Evolutionary conservation across 2,797 vertebrate genomes (phyloP), one percentile per base, ranked within the genome.

Genomic region (Ispidina lecontei): DNA sequence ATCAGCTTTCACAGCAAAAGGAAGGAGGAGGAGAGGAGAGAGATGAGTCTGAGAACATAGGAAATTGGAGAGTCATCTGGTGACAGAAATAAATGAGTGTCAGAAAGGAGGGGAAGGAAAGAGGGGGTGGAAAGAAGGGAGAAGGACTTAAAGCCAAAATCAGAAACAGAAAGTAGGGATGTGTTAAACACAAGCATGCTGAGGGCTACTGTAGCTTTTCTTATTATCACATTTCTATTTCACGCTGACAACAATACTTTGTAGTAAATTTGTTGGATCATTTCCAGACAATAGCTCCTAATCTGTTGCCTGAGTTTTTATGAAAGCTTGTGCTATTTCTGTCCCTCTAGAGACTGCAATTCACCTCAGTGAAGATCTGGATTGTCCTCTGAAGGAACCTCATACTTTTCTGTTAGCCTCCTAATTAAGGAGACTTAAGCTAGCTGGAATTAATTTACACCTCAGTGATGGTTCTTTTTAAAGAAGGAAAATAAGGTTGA

Each of bases 171-270:
- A 84, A 19, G 5, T 21, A 43, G 9, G 9, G 21, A 22, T 59
- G 25, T 49, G 56, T 39, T 69, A 63, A 89, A 71, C 6, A 39
- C 26, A 77, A 74, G 78, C 26, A 75, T 14, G 6, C 21, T 52
- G 75, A 78, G 10, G 31, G 63, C 21, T 75, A 23, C 43, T 72
- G 68, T 89, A 69, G 35, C 22, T 93, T 95, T 92, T 90, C 21
- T 35, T 67, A 79, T 58, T 46, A 89, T 63, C 41, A 44, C 44
- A 25, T 90, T 84, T 93, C 47, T 69, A 6, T 67, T 70, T 70
- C 74, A 56, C 35, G 23, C 51, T 84, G 63, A 47, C 33, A 68
- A 28, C 14, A 70, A 60, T 72, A 35, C 35, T 87, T 70, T 28
- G 47, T 33, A 46, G 56, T 35, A 29, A 87, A 79, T 89, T 81